phyloP scores from a whole-genome alignment of 2,888 invertebrate genomes.

The Pelosia muscerda region DNA sequence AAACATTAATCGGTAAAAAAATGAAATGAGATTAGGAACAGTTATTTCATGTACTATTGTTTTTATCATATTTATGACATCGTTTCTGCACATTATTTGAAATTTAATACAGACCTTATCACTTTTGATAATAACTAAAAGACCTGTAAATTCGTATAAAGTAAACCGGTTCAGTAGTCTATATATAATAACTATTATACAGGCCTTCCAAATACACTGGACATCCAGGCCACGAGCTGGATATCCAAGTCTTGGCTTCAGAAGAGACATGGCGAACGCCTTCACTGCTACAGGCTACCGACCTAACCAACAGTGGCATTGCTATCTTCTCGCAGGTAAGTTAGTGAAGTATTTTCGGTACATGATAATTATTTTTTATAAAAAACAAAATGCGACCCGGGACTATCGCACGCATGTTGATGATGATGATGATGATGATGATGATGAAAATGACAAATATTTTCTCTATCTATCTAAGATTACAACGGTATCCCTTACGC shows the following conservation, averaged over 20 bases:
- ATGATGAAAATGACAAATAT: too few species aligned
- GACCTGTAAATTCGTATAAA: background rate
- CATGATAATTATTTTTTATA: too few species aligned
- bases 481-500: too few species aligned
- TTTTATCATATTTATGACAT: background rate
- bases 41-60: background rate
- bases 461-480: too few species aligned
- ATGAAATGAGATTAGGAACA: background rate
- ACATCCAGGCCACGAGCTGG: conserved; percentile 89
- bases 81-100: background rate
- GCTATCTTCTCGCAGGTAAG: conserved; percentile 93
- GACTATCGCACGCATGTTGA: too few species aligned
- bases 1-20: background rate
- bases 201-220: conserved; percentile 87
- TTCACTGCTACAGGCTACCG: conserved; percentile 91
- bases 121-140: background rate
- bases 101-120: background rate
- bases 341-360: background rate
- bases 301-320: conserved; percentile 89
- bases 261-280: conserved; percentile 96
- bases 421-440: too few species aligned
- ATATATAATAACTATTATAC: background rate
- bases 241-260: conserved; percentile 92
- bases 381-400: too few species aligned
- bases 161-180: background rate